Evolutionary conservation across 2,113 vertebrate species (phyloP).

Genomic region (Rynchops niger): DNA sequence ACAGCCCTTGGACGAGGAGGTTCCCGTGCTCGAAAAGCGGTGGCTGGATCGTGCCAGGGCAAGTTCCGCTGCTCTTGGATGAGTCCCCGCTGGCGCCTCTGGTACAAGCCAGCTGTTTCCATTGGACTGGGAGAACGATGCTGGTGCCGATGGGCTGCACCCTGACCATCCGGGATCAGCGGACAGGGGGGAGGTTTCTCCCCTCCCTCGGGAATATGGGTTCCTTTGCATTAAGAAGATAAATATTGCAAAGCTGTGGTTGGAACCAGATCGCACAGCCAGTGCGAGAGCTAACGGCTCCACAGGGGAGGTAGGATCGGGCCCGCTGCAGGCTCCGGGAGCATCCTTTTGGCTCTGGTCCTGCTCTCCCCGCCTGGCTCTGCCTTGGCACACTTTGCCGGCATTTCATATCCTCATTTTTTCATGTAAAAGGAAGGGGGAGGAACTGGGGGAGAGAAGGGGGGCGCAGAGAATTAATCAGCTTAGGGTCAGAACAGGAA

Average conservation of each 20-base stretch:
- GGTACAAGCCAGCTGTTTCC: not conserved
- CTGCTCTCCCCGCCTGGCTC: not conserved
- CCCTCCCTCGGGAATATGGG: not conserved
- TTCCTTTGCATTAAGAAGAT: not conserved
- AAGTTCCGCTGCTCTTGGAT: not conserved
- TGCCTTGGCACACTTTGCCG: not conserved
- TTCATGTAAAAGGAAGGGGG: not conserved
- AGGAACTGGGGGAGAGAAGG: not conserved
- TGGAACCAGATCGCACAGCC: not conserved
- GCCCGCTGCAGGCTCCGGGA: accelerated
- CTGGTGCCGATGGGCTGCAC: not conserved
- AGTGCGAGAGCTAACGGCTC: accelerated
- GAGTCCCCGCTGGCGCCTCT: not conserved
- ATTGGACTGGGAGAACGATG: not conserved
- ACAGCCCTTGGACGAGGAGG: not conserved
- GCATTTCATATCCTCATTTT: not conserved
- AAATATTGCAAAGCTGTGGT: not conserved
- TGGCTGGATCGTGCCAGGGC: not conserved
- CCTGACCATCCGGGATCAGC: accelerated
- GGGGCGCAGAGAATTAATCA: constrained; percentile 12
- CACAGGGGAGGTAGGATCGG: accelerated
- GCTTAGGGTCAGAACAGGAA: constrained; percentile 59
- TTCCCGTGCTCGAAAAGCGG: not conserved
- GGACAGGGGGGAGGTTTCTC: not conserved
- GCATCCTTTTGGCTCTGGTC: not conserved